Conservation (phyloP, 53 echinoderm and acorn worm genomes). For the Holothuria scabra region DNA sequence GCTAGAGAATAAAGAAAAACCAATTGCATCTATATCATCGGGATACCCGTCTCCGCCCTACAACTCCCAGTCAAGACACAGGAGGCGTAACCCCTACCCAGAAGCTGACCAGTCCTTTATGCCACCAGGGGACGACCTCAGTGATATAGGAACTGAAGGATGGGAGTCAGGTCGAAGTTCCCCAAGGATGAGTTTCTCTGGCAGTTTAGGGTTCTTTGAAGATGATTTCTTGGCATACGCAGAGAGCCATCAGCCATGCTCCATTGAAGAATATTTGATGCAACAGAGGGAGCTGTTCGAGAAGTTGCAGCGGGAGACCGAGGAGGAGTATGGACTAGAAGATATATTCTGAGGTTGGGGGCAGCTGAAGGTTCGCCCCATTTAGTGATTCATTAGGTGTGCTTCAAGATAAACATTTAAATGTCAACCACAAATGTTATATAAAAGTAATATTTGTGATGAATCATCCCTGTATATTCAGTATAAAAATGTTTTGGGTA, state of each 20-base stretch:
- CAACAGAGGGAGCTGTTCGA: conserved; percentile 46
- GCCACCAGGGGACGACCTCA: conserved; percentile 18
- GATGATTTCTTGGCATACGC: conserved; percentile 49
- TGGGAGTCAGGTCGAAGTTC: conserved; percentile 27
- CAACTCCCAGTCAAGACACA: not conserved
- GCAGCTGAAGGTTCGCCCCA: too few relatives aligned
- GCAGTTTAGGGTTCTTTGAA: conserved; percentile 45
- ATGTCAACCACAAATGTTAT: too few relatives aligned
- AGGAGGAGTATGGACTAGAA: conserved; percentile 29
- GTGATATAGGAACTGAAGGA: conserved; percentile 30
- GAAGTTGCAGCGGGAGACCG: not conserved
- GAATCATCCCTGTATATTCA: too few relatives aligned
- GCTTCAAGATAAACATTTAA: too few relatives aligned
- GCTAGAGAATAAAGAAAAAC: conserved; percentile 18
- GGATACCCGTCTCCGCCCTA: conserved; percentile 17
- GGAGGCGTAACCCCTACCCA: conserved; percentile 29
- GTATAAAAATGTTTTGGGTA: too few relatives aligned
- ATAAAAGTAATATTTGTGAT: too few relatives aligned
- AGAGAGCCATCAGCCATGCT: conserved; percentile 43
- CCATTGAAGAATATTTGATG: conserved; percentile 42
- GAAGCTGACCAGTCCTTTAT: conserved; percentile 42
- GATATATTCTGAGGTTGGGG: not conserved
- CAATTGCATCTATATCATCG: conserved; percentile 17
- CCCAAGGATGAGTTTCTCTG: conserved; percentile 25
- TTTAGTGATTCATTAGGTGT: too few relatives aligned